These are phyloP conservation scores for Physocephala rufipes DNA, from an alignment of 2,888 invertebrate genomes.

Conservation along the genomic window DNA sequence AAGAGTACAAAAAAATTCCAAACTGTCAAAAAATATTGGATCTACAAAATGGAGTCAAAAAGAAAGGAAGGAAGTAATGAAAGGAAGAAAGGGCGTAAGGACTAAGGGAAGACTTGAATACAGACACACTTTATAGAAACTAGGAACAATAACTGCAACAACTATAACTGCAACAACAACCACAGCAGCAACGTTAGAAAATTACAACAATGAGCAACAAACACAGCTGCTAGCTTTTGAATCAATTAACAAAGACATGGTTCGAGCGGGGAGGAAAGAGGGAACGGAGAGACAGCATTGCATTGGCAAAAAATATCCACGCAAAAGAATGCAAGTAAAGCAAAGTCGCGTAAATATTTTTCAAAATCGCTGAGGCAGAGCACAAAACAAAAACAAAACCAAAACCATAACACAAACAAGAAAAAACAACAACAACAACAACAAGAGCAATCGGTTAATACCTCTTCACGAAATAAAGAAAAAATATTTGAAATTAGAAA, in stretches of 20 bases:
- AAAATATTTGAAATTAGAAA: not conserved
- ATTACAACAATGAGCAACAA: not conserved
- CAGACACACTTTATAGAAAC: constrained; percentile 2
- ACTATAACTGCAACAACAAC: constrained; percentile 6
- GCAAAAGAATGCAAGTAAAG: constrained; percentile 2
- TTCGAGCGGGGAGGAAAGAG: too few species aligned
- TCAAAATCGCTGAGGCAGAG: not conserved
- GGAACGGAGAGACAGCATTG: too few species aligned
- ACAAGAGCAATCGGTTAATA: not conserved
- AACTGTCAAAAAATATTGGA: too few species aligned
- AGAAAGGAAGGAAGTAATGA: not conserved
- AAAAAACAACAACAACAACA: not conserved
- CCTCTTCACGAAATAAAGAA: too few species aligned
- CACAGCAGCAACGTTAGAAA: not conserved
- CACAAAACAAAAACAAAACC: not conserved
- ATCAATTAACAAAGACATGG: too few species aligned
- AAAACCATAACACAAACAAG: not conserved
- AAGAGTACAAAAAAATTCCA: too few species aligned
- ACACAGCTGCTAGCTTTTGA: too few species aligned
- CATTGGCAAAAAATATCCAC: too few species aligned
- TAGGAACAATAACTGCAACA: constrained; percentile 8
- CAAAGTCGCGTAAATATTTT: constrained; percentile 5
- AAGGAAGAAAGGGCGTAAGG: not conserved
- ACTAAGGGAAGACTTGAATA: too few species aligned
- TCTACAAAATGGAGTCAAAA: not conserved